Base-by-base conservation (phyloP, 2,888 invertebrate species). In the Meganola albula region DNA sequence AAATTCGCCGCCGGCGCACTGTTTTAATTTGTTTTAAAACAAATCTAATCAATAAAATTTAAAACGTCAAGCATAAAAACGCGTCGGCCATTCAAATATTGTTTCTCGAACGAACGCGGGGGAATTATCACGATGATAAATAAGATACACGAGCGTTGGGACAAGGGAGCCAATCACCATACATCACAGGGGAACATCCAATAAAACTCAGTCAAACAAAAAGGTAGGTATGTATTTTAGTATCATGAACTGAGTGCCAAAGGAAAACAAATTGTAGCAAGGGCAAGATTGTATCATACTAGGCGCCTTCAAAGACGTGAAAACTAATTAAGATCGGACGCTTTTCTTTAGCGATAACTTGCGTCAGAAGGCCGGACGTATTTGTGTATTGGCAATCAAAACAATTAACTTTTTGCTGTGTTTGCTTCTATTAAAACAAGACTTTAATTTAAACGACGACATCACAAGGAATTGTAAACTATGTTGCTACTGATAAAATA, bases 241-340 rank as follows among this genome's bases (percentile, higher is more conserved):
- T 71, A 68, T 68, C 69, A 64, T 71, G 74, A 66, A 68, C 75
- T 67, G 46, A 65, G 71, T 77, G 77, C 74, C 71, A 74, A 77
- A 73, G 77, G 72, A 74, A 80, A 84, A 85, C 85, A 83, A 84
- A 85, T 84, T 80, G 80, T 82, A 78, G 72, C 75, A 82, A 79
- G 75, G 76, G 71, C 62, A 69, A 73, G 84, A 85, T 85, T 60
- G 66, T 84, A 85, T 85, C 85, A 63, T 56, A 48, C 75, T 75
- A 84, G 83, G 76, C 80, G 79, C 77, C 80, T 78, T 80, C 70
- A 75, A 77, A 82, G 74, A 82, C 73, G 79, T 82, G 80, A 84
- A 82, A 85, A 83, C 80, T 85, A 85, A 85, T 85, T 85, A 85
- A 84, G 85, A 85, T 85, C 83, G 75, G 73, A 64, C 67, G 79